Conservation (phyloP, 2,888 invertebrate genomes). For the Trichopoda pennipes region DNA sequence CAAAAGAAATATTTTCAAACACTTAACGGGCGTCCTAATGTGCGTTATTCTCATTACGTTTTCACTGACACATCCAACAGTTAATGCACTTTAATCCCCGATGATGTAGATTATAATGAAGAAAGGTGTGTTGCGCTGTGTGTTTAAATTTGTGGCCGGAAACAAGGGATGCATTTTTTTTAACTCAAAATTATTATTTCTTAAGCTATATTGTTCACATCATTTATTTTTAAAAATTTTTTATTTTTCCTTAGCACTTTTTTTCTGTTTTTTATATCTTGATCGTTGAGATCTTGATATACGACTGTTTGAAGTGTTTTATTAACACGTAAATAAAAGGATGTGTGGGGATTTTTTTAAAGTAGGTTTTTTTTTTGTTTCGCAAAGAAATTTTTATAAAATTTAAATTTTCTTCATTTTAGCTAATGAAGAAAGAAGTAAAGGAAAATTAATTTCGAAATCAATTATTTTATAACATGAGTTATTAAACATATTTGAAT, state of each 20-base stretch:
- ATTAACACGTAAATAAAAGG: slow-evolving; percentile 52
- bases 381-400: too few relatives aligned
- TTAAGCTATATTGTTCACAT: slow-evolving; percentile 45
- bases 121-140: slow-evolving; percentile 21
- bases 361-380: background rate
- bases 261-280: background rate
- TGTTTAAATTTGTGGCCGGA: slow-evolving; percentile 4
- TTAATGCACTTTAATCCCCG: slow-evolving; percentile 56
- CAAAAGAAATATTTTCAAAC: slow-evolving; percentile 36
- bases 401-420: background rate
- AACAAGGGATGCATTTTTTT: slow-evolving; percentile 51
- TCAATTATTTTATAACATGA: too few relatives aligned
- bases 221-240: slow-evolving; percentile 33
- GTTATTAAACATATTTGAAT: too few relatives aligned
- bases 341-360: background rate
- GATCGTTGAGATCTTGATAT: slow-evolving; percentile 33
- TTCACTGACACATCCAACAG: slow-evolving; percentile 46
- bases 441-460: too few relatives aligned
- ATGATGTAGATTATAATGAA: slow-evolving; percentile 21
- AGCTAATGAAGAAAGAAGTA: background rate
- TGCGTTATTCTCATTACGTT: background rate
- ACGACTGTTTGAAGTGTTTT: slow-evolving; percentile 42
- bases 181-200: slow-evolving; percentile 21
- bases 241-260: background rate
- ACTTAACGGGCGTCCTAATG: slow-evolving; percentile 32